phyloP scores from a whole-genome alignment of 2,113 vertebrate species.

The Lophura nycthemera region DNA sequence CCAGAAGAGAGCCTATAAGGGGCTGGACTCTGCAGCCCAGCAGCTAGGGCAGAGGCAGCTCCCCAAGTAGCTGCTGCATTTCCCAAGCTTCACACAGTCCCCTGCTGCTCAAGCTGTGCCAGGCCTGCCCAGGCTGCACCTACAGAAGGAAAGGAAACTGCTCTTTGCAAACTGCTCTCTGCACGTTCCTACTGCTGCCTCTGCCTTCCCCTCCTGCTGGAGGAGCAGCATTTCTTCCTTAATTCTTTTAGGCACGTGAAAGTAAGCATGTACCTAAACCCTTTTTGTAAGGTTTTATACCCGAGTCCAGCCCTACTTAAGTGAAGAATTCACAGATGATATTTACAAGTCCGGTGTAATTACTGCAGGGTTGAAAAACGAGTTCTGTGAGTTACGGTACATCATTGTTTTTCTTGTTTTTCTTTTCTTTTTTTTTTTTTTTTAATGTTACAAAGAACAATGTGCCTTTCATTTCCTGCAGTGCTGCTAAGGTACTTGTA shows the following conservation, averaged over 20 bases:
- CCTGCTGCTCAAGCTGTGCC: not conserved
- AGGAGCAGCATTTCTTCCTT: not conserved
- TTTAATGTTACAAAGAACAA: slow-evolving; percentile 68
- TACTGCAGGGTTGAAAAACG: slow-evolving; percentile 68
- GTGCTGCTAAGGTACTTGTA: slow-evolving; percentile 54
- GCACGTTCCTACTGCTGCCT: not conserved
- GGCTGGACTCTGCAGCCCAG: not conserved
- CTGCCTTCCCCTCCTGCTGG: not conserved
- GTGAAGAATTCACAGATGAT: slow-evolving; percentile 65
- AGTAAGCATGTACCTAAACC: not conserved
- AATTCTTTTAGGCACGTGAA: slow-evolving; percentile 2
- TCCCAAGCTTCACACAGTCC: not conserved
- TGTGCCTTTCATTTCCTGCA: slow-evolving; percentile 69
- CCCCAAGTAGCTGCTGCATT: not conserved
- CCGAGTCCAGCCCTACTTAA: slow-evolving; percentile 42
- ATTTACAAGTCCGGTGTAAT: slow-evolving; percentile 72
- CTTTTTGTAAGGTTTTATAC: slow-evolving; percentile 8
- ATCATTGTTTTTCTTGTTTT: slow-evolving; percentile 51
- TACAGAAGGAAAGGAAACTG: not conserved
- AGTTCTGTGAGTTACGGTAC: slow-evolving; percentile 64
- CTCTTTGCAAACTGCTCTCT: not conserved
- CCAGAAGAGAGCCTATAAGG: not conserved
- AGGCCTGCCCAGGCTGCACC: not conserved
- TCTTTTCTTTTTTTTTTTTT: not conserved
- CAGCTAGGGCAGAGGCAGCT: not conserved